Conservation (phyloP, 2,888 invertebrate genomes). For the Andrena haemorrhoa region DNA sequence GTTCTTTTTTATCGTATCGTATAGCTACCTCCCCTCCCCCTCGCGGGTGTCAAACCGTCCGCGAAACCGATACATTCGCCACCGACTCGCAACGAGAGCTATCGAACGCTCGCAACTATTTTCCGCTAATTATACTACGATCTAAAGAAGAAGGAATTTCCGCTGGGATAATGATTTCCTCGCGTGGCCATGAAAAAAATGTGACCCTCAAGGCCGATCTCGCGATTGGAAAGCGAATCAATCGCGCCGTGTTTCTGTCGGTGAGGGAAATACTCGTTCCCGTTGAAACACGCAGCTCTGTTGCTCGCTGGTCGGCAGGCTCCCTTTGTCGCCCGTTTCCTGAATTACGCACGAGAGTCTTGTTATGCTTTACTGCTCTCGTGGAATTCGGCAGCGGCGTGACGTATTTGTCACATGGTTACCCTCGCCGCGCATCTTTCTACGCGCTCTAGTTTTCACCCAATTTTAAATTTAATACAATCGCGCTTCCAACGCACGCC, state of each 20-base stretch:
- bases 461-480: not conserved
- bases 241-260: not conserved
- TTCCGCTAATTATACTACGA: not conserved
- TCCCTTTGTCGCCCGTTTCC: not conserved
- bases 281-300: not conserved
- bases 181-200: constrained; percentile 10
- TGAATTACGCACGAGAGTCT: not conserved
- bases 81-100: not conserved
- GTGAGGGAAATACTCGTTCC: not conserved
- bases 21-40: too few relatives aligned
- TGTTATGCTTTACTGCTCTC: not conserved
- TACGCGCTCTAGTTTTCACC: constrained; percentile 10
- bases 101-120: not conserved
- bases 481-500: not conserved
- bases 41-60: not conserved
- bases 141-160: not conserved
- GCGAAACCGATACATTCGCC: constrained; percentile 11
- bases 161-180: not conserved
- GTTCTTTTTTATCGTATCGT: not conserved
- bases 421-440: constrained; percentile 16
- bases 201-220: not conserved
- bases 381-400: constrained; percentile 7
- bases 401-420: constrained; percentile 51
- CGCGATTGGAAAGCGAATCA: not conserved
- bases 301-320: not conserved